Evolutionary conservation across 2,888 invertebrate species (phyloP).

Genomic region (Oasisia sp.): DNA sequence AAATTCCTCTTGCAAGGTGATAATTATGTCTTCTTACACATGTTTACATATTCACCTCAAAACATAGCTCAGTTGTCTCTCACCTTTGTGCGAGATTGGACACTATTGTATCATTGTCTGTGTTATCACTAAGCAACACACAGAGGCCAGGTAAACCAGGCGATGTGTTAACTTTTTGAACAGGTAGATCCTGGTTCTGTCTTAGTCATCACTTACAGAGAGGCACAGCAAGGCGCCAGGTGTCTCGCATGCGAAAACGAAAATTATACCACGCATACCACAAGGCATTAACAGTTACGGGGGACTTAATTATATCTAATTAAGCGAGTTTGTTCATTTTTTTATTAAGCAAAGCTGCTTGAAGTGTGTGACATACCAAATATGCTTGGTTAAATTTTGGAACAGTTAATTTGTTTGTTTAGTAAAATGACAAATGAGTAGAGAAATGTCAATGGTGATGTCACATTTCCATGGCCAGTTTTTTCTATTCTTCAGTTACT

Average conservation of each 20-base stretch:
- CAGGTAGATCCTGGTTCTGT: neutral
- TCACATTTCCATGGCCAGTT: too few species aligned
- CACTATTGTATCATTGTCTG: neutral
- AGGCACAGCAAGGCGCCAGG: neutral
- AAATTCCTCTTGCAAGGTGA: neutral
- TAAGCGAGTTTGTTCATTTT: neutral
- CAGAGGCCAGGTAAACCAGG: neutral
- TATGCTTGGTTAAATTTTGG: too few species aligned
- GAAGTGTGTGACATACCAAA: neutral
- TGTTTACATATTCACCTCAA: neutral
- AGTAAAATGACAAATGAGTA: too few species aligned
- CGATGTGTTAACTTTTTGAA: neutral
- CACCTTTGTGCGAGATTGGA: neutral
- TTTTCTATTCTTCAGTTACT: too few species aligned
- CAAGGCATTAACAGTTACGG: neutral
- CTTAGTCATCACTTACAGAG: neutral
- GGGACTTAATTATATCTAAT: neutral
- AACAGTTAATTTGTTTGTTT: too few species aligned
- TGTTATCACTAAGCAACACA: neutral
- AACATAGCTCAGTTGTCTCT: neutral
- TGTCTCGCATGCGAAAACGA: neutral
- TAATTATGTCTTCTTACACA: neutral
- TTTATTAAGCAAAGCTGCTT: neutral
- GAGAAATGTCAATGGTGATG: too few species aligned
- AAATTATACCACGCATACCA: neutral